A percentile compares a stretch with the other conserved stretches of the same genome.
Evolutionary conservation across 2,113 vertebrate genomes (phyloP).

Genomic region (Sterna hirundo): DNA sequence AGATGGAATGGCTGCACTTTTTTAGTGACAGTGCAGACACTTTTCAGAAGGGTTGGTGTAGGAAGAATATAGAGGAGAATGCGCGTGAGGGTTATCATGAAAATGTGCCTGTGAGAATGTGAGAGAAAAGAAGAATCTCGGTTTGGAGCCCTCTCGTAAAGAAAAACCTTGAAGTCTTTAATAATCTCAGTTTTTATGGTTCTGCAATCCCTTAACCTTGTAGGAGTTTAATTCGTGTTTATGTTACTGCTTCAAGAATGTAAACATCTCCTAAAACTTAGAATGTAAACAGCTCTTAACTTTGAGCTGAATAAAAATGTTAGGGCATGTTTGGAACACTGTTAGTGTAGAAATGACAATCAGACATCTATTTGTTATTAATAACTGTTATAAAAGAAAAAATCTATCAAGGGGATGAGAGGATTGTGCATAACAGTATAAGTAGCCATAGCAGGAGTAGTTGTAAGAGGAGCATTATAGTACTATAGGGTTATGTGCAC

Average conservation of each 20-base stretch:
- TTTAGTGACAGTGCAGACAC: not conserved
- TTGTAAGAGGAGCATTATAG: not conserved
- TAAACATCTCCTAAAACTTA: not conserved
- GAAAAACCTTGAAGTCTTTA: not conserved
- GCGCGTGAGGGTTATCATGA: not conserved
- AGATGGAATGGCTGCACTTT: not conserved
- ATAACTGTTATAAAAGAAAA: not conserved
- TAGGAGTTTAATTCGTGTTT: not conserved
- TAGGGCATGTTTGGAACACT: not conserved
- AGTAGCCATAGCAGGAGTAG: not conserved
- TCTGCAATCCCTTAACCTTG: not conserved
- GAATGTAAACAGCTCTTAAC: not conserved
- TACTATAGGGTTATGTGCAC: not conserved
- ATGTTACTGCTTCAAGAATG: not conserved
- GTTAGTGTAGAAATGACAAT: not conserved
- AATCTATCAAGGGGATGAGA: not conserved
- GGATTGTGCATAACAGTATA: rapidly evolving
- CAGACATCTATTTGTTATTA: not conserved
- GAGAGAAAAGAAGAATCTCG: not conserved
- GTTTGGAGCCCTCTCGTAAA: not conserved
- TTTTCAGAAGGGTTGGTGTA: not conserved
- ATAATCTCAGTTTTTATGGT: not conserved
- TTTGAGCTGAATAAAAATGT: not conserved
- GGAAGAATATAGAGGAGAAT: not conserved
- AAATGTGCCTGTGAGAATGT: not conserved